A percentile compares a stretch with the other conserved stretches of the same genome.
Evolutionary conservation across 1,140 invertebrate species (phyloP).

Genomic region (Oscheius sp.): DNA sequence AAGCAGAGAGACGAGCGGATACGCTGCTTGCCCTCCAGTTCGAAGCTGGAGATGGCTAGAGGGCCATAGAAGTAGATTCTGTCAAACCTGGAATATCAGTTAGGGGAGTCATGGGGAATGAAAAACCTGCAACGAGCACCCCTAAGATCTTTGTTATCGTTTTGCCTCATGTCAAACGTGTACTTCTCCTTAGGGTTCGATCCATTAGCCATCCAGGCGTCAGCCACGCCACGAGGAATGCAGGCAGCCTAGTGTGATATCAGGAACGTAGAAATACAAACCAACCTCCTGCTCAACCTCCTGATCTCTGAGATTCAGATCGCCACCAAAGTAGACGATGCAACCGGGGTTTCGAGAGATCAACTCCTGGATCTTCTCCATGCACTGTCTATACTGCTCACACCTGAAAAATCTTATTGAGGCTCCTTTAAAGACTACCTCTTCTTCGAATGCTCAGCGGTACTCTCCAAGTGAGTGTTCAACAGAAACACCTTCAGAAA

Average conservation of each 20-base stretch:
- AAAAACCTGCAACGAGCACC: neutral
- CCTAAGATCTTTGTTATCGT: slow-evolving; percentile 20
- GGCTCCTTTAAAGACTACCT: slow-evolving; percentile 12
- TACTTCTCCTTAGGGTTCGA: slow-evolving; percentile 8
- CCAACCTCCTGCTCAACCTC: slow-evolving; percentile 5
- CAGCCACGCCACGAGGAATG: slow-evolving; percentile 8
- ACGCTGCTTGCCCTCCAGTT: slow-evolving; percentile 26
- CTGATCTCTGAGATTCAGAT: slow-evolving; percentile 27
- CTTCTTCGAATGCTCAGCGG: slow-evolving; percentile 30
- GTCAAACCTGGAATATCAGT: slow-evolving; percentile 17
- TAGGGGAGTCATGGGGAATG: neutral
- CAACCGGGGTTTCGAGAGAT: slow-evolving; percentile 2
- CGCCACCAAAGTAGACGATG: slow-evolving; percentile 22
- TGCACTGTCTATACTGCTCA: slow-evolving; percentile 44
- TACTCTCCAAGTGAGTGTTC: slow-evolving; percentile 53
- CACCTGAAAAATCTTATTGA: neutral
- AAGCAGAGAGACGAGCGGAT: slow-evolving; percentile 32
- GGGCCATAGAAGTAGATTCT: slow-evolving; percentile 24
- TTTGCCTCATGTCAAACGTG: slow-evolving; percentile 18
- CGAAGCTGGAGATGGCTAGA: neutral
- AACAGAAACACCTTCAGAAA: slow-evolving; percentile 42
- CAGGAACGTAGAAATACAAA: no score
- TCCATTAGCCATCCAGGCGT: slow-evolving; percentile 27
- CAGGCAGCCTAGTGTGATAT: neutral
- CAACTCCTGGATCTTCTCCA: slow-evolving; percentile 39